phyloP scores from a whole-genome alignment of 2,888 invertebrate species.

The Coelopa pilipes region DNA sequence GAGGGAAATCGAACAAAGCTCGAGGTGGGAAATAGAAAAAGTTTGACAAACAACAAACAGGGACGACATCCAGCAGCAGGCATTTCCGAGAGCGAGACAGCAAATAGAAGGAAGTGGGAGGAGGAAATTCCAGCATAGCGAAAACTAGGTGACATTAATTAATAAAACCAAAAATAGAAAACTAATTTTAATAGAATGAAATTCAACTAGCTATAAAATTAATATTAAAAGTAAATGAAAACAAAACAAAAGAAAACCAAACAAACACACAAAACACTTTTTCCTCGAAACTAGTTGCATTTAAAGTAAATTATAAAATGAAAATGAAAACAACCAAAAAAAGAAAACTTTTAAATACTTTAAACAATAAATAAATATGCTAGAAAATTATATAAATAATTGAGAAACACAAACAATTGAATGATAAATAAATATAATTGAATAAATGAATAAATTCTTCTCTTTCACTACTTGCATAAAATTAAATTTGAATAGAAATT shows the following conservation, averaged over 20 bases:
- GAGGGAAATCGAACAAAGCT: not conserved
- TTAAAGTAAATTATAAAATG: constrained; percentile 47
- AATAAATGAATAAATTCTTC: constrained; percentile 26
- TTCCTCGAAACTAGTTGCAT: constrained; percentile 61
- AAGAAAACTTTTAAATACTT: constrained; percentile 54
- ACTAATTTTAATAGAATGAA: constrained; percentile 1
- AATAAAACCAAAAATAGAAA: constrained; percentile 11
- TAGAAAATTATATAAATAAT: constrained; percentile 39
- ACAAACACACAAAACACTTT: constrained; percentile 38
- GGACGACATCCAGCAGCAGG: not conserved
- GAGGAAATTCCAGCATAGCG: not conserved
- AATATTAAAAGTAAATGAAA: not conserved
- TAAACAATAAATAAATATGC: constrained; percentile 43
- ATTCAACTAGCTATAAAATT: constrained; percentile 12
- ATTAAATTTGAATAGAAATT: constrained; percentile 40
- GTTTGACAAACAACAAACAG: not conserved
- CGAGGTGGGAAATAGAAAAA: not conserved
- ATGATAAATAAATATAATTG: not conserved
- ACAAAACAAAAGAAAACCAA: not conserved
- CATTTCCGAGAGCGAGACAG: constrained; percentile 1
- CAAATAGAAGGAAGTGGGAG: too few species aligned
- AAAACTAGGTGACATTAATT: not conserved
- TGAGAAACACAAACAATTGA: constrained; percentile 11
- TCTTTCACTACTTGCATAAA: constrained; percentile 43
- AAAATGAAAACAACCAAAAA: constrained; percentile 38